Conservation (phyloP, 2,797 vertebrate species). For the Gorsachius magnificus region DNA sequence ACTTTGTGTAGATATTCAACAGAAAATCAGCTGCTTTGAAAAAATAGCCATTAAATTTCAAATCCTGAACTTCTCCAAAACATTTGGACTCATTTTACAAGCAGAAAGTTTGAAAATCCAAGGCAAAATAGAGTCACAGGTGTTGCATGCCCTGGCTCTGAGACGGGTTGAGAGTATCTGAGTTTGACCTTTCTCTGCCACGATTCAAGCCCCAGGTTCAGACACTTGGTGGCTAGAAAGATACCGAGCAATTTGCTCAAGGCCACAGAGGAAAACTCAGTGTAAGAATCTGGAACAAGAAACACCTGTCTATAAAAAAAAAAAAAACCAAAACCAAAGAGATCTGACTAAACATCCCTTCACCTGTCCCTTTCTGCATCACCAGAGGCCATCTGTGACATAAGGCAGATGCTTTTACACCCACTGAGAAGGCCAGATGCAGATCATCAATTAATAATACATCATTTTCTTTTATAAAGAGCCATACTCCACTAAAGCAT, state of each 20-base stretch:
- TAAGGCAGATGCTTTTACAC: background rate
- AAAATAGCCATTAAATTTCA: background rate
- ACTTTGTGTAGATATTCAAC: background rate
- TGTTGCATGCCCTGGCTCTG: background rate
- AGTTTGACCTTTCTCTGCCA: background rate
- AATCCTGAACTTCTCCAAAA: background rate
- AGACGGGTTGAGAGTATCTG: background rate
- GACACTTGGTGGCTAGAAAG: background rate
- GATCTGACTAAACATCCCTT: background rate
- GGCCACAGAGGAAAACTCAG: background rate
- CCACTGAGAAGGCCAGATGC: background rate
- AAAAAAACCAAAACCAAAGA: too few species aligned
- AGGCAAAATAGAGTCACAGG: background rate
- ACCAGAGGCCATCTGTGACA: background rate
- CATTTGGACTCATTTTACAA: background rate
- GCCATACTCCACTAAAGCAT: background rate
- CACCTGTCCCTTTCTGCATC: accelerated
- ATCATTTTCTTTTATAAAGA: background rate
- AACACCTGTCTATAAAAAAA: background rate
- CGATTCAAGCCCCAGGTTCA: background rate
- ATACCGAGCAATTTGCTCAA: background rate
- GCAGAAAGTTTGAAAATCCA: background rate
- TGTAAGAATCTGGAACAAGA: background rate
- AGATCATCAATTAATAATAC: background rate
- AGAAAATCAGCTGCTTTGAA: background rate